phyloP scores from a whole-genome alignment of 2,113 vertebrate species.

The Rhombomys opimus region DNA sequence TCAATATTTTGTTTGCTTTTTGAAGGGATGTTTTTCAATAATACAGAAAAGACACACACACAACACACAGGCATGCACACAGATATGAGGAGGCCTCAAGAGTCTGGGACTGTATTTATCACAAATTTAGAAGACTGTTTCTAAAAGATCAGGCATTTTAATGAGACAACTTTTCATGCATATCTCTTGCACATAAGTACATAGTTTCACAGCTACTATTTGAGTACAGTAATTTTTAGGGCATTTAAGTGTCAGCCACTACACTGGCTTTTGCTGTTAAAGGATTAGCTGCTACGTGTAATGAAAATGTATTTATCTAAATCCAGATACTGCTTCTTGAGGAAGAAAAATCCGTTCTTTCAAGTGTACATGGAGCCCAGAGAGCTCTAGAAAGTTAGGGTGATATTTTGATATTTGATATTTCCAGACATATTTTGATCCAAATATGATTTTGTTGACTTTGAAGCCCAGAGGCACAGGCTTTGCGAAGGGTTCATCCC shows the following conservation, averaged over 20 bases:
- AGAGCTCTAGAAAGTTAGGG: neutral
- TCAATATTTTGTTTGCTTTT: neutral
- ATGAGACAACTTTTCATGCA: neutral
- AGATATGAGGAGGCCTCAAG: neutral
- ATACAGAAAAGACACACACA: neutral
- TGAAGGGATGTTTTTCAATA: conserved; percentile 18
- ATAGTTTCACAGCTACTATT: conserved; percentile 1
- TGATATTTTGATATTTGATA: neutral
- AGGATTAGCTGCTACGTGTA: conserved; percentile 31
- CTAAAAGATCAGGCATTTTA: neutral
- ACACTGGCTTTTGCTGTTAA: conserved; percentile 47
- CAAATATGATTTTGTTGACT: neutral
- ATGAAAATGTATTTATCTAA: conserved; percentile 44
- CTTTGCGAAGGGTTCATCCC: neutral
- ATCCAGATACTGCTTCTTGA: conserved; percentile 11
- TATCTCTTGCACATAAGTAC: neutral
- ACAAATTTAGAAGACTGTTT: neutral
- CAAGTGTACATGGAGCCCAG: neutral
- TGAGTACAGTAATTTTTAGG: conserved; percentile 44
- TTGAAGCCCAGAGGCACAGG: neutral
- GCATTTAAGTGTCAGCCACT: conserved; percentile 7
- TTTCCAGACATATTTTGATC: neutral
- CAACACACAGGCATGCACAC: neutral
- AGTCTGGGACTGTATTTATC: neutral
- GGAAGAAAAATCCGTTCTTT: neutral